Percentiles rank a stretch among this genome's conserved stretches.
phyloP scores from a whole-genome alignment of 2,113 vertebrate species.

The Propithecus coquereli region DNA sequence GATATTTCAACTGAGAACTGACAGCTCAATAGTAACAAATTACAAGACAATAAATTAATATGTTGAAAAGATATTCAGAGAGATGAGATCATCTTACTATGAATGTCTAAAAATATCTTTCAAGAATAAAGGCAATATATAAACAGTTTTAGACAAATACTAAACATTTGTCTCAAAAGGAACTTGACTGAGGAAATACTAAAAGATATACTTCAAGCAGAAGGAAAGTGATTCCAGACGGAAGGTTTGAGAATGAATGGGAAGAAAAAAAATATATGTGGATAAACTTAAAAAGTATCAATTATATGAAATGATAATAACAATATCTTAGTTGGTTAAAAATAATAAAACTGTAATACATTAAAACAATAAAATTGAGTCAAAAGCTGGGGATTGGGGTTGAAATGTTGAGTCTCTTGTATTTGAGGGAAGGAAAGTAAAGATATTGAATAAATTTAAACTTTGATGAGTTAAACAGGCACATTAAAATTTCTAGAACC shows the following conservation, averaged over 20 bases:
- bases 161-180: not conserved
- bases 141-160: not conserved
- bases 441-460: not conserved
- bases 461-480: not conserved
- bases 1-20: not conserved
- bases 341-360: not conserved
- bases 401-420: not conserved
- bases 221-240: not conserved
- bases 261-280: not conserved
- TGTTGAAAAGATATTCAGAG: not conserved
- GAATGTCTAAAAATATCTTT: not conserved
- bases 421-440: not conserved
- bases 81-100: not conserved
- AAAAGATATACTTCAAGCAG: not conserved
- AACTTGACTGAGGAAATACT: not conserved
- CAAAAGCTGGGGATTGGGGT: not conserved
- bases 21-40: not conserved
- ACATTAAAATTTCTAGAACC: not conserved
- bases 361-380: not conserved
- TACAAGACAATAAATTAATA: not conserved
- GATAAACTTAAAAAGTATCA: not conserved
- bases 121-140: not conserved
- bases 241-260: not conserved
- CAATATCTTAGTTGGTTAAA: not conserved
- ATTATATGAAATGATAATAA: not conserved